A percentile compares a stretch with the other conserved stretches of the same genome.
Conservation (phyloP, 2,888 invertebrate species). For the Drosophila eohydei region DNA sequence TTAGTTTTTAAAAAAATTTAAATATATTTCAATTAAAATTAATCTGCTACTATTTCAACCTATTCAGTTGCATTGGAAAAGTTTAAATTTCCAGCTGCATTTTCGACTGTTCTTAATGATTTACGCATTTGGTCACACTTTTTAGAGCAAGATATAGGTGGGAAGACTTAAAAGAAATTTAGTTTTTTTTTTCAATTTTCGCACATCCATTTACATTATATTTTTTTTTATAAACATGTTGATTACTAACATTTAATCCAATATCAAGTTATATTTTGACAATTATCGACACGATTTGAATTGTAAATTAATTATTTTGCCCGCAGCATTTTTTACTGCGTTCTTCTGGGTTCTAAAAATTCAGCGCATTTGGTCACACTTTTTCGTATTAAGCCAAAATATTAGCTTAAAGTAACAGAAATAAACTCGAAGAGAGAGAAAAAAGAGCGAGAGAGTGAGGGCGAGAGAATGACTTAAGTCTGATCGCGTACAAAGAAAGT, state of each 20-base stretch:
- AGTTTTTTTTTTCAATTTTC: neutral
- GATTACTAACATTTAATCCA: neutral
- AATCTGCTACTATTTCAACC: no score
- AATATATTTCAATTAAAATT: neutral
- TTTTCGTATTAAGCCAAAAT: neutral
- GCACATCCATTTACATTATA: no score
- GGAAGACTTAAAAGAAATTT: neutral
- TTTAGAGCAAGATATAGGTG: no score
- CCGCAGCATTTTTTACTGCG: neutral
- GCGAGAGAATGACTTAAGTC: neutral
- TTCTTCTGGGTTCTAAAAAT: neutral
- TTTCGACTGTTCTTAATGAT: neutral
- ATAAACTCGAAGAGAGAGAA: neutral
- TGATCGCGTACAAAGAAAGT: conserved; percentile 51
- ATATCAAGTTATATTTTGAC: neutral
- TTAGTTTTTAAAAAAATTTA: conserved; percentile 84
- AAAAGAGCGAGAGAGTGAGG: neutral
- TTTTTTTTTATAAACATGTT: no score
- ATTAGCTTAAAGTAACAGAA: neutral
- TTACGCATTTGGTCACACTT: neutral
- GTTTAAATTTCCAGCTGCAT: neutral
- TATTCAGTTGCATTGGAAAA: no score
- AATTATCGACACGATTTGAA: neutral
- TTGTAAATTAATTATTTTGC: neutral
- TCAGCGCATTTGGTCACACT: conserved; percentile 5